Conservation (phyloP, 2,797 vertebrate species). For the Chloroceryle inda region DNA sequence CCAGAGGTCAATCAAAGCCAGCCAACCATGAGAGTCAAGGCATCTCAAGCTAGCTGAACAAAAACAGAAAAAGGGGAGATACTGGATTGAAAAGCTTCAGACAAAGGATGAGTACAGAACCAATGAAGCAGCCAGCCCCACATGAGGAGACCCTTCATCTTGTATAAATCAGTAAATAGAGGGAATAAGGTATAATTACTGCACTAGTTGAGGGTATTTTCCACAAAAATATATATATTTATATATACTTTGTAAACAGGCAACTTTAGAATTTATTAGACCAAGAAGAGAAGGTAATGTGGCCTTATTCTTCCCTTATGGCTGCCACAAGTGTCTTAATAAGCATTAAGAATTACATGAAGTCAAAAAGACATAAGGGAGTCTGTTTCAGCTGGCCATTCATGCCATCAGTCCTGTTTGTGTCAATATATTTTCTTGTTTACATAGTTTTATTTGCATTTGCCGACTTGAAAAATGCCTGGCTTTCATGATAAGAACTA, state of each 20-base stretch:
- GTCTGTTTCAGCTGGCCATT: neutral
- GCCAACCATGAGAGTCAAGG: neutral
- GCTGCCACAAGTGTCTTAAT: neutral
- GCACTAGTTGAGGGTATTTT: accelerated
- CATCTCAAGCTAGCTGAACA: neutral
- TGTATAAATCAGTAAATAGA: neutral
- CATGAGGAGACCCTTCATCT: neutral
- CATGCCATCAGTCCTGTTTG: neutral
- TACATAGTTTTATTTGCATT: neutral
- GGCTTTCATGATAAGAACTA: neutral
- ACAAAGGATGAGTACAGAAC: neutral
- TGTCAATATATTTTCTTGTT: neutral
- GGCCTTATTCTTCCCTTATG: neutral
- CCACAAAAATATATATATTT: neutral
- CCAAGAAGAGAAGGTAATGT: neutral
- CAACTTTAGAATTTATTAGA: neutral
- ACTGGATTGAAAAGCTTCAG: neutral
- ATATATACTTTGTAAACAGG: neutral
- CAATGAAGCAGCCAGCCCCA: neutral
- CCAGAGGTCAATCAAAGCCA: neutral
- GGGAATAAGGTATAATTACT: neutral
- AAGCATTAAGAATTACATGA: neutral
- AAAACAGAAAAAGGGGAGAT: neutral
- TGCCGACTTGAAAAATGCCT: neutral
- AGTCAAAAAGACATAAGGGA: neutral